Conservation (phyloP, 2,888 invertebrate genomes). For the Diplazon laetatorius region DNA sequence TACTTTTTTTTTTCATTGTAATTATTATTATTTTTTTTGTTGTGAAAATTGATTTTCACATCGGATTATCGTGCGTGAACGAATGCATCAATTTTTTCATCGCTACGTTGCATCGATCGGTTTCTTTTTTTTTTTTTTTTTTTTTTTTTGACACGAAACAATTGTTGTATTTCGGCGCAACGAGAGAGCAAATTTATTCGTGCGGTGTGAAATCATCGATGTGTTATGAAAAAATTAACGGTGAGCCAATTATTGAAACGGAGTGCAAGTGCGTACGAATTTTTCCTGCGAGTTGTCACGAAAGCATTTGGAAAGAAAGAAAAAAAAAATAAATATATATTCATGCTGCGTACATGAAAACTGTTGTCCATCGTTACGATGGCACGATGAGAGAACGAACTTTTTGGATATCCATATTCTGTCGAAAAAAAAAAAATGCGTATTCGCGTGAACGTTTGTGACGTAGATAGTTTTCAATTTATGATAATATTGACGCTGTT, state of each 20-base stretch:
- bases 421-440: conserved; percentile 56
- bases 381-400: conserved; percentile 13
- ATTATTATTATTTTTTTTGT: not conserved
- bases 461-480: conserved; percentile 69
- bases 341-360: conserved; percentile 23
- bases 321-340: no score
- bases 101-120: conserved; percentile 8
- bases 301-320: conserved; percentile 24
- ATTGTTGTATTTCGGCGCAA: conserved; percentile 6
- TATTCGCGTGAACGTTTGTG: conserved; percentile 62
- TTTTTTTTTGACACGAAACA: not conserved
- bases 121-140: no score
- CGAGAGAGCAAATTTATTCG: conserved; percentile 19
- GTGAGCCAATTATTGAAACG: conserved; percentile 37
- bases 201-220: conserved; percentile 43
- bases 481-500: conserved; percentile 61
- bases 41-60: conserved; percentile 3
- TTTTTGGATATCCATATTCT: conserved; percentile 62
- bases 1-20: conserved; percentile 33
- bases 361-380: conserved; percentile 11
- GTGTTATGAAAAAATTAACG: conserved; percentile 41
- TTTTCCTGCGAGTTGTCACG: conserved; percentile 5
- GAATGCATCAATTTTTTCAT: conserved; percentile 11
- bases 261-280: conserved; percentile 42
- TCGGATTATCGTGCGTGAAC: conserved; percentile 14